Evolutionary conservation across 2,797 vertebrate species (phyloP).

Genomic region (Scolopax bukidnonensis): DNA sequence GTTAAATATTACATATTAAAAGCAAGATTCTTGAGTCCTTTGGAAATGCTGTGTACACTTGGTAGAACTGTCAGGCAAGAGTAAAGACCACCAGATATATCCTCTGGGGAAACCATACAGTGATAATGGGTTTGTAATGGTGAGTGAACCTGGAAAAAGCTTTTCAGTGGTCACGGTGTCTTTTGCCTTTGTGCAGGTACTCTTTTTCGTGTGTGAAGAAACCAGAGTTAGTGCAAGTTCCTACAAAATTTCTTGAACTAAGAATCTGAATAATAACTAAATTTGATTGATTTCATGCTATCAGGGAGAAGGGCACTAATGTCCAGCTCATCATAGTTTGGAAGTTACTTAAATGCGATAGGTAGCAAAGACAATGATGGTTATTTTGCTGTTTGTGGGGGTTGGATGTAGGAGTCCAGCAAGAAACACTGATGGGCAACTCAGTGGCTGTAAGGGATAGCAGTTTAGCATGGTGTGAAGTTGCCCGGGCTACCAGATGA

Average conservation of each 20-base stretch:
- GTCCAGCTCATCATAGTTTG: not conserved
- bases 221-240: not conserved
- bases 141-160: not conserved
- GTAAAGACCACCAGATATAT: not conserved
- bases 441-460: not conserved
- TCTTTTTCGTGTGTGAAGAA: not conserved
- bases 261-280: not conserved
- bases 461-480: not conserved
- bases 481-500: not conserved
- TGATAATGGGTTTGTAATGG: not conserved
- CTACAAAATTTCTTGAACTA: not conserved
- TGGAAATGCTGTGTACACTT: not conserved
- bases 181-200: not conserved
- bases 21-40: not conserved
- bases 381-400: not conserved
- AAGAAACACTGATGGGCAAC: not conserved
- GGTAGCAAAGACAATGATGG: not conserved
- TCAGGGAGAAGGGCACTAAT: not conserved
- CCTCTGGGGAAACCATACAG: not conserved
- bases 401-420: not conserved
- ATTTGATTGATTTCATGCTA: not conserved
- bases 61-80: not conserved
- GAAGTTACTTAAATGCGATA: not conserved
- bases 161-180: not conserved
- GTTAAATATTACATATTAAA: not conserved